These are phyloP conservation scores for Capreolus pygargus DNA, from an alignment of 2,113 vertebrate species.

Conservation along the genomic window DNA sequence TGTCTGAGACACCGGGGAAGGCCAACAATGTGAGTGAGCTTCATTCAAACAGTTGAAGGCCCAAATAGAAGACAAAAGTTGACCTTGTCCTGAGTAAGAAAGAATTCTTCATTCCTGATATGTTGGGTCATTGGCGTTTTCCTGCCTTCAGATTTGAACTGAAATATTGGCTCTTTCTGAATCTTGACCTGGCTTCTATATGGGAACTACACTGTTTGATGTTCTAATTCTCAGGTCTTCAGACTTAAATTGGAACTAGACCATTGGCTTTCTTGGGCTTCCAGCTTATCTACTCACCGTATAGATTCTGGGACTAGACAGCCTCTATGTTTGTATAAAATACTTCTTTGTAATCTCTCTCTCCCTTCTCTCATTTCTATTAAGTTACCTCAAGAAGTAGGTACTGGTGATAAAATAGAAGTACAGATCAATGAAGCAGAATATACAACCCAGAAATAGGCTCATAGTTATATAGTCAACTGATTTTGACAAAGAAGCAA, in stretches of 20 bases:
- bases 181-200: neutral
- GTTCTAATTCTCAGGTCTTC: neutral
- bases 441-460: neutral
- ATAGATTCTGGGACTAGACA: neutral
- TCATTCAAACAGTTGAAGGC: neutral
- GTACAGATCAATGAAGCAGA: neutral
- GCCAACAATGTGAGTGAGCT: neutral
- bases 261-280: neutral
- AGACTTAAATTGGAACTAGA: neutral
- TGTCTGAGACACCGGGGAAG: neutral
- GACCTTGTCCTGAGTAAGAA: neutral
- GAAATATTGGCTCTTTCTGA: neutral
- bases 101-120: neutral
- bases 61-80: neutral
- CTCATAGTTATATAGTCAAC: neutral
- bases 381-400: neutral
- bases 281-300: neutral
- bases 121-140: neutral
- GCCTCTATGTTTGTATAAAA: neutral
- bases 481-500: neutral
- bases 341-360: neutral
- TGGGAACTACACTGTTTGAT: neutral
- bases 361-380: neutral
- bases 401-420: neutral
- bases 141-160: neutral